Conservation (phyloP, 2,113 vertebrate genomes). For the Myotis davidii region DNA sequence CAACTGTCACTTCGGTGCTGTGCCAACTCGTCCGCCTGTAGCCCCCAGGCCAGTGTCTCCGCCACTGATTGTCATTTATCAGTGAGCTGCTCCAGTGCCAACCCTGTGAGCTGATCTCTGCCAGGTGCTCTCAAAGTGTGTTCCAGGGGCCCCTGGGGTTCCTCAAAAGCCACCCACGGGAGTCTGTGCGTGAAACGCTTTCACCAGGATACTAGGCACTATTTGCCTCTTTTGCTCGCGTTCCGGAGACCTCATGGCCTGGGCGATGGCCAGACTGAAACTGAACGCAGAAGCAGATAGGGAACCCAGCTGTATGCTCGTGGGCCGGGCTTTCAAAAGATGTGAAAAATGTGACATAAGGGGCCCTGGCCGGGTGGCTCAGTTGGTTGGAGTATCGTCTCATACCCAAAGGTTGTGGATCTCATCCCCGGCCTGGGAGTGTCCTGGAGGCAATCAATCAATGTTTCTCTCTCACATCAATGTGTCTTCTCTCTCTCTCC, state of each 20-base stretch:
- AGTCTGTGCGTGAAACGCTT: background rate
- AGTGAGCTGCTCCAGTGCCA: background rate
- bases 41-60: background rate
- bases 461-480: too few relatives aligned
- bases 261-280: background rate
- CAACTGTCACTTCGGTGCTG: background rate
- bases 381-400: background rate
- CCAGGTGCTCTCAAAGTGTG: background rate
- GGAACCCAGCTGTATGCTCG: background rate
- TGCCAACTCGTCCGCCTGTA: background rate
- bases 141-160: background rate
- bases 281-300: background rate
- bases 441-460: too few relatives aligned
- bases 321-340: background rate
- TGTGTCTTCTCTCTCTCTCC: too few relatives aligned
- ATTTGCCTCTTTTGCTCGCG: background rate
- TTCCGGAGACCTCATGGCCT: background rate
- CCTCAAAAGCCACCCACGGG: background rate
- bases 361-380: too few relatives aligned
- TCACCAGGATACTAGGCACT: background rate
- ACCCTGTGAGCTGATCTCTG: background rate
- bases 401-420: too few relatives aligned
- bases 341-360: too few relatives aligned
- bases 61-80: background rate
- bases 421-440: too few relatives aligned